These are phyloP conservation scores for Plectropomus leopardus DNA, from an alignment of 2,113 vertebrate genomes.

Conservation along the genomic window DNA sequence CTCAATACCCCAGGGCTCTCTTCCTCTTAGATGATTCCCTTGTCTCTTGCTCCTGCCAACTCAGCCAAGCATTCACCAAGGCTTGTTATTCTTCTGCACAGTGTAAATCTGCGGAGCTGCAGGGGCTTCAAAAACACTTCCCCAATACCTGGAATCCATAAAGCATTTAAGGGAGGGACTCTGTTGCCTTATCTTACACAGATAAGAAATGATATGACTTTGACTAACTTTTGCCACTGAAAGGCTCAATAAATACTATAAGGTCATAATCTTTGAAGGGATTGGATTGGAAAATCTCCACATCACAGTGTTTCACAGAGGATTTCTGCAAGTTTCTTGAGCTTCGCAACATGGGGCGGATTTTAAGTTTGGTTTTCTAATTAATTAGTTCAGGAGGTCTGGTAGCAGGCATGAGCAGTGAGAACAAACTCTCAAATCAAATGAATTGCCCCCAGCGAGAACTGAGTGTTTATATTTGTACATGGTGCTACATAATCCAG, in stretches of 20 bases:
- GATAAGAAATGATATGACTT: slow-evolving; percentile 33
- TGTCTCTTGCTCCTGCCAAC: slow-evolving; percentile 78
- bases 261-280: slow-evolving; percentile 11
- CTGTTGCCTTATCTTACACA: slow-evolving; percentile 33
- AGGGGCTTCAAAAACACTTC: slow-evolving; percentile 64
- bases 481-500: slow-evolving; percentile 13
- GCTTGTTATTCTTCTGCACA: slow-evolving; percentile 74
- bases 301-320: background rate
- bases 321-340: slow-evolving; percentile 17
- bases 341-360: background rate
- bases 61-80: slow-evolving; percentile 74
- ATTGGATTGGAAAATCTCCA: slow-evolving; percentile 1
- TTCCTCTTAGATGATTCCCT: slow-evolving; percentile 79
- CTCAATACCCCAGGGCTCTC: slow-evolving; percentile 77
- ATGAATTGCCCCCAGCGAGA: slow-evolving; percentile 14
- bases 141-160: slow-evolving; percentile 58
- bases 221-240: slow-evolving; percentile 25
- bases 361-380: slow-evolving; percentile 42
- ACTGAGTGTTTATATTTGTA: slow-evolving; percentile 43
- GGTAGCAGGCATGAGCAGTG: slow-evolving; percentile 9
- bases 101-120: slow-evolving; percentile 71
- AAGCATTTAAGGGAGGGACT: slow-evolving; percentile 50
- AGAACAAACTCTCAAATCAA: slow-evolving; percentile 30
- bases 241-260: slow-evolving; percentile 24
- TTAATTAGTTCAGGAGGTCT: slow-evolving; percentile 53